Evolutionary conservation across 2,797 vertebrate species (phyloP).

Genomic region (Vireo griseus): DNA sequence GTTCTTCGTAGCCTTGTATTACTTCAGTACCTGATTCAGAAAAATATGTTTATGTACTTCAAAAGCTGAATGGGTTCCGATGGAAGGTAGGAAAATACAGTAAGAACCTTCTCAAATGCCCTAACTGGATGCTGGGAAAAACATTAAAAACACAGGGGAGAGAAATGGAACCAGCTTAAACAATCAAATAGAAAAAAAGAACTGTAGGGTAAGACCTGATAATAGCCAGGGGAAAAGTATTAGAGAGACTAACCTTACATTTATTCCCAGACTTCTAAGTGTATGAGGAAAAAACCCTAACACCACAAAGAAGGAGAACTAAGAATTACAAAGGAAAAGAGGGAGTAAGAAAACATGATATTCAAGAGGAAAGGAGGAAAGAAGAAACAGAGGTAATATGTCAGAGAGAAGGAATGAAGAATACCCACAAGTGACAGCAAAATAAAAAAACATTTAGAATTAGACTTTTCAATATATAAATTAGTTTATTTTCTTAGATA

Average conservation of each 20-base stretch:
- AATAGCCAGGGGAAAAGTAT: accelerated
- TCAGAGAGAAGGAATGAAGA: neutral
- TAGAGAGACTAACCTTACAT: neutral
- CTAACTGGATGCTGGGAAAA: neutral
- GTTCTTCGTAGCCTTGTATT: neutral
- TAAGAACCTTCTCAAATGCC: neutral
- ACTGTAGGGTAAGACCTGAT: neutral
- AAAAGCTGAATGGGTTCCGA: neutral
- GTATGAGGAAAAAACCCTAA: neutral
- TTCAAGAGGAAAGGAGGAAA: neutral
- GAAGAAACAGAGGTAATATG: neutral
- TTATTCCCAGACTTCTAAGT: neutral
- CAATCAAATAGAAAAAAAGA: neutral
- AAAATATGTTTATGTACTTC: neutral
- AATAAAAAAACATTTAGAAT: neutral
- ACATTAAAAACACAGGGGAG: neutral
- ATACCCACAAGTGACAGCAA: neutral
- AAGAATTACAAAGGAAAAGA: neutral
- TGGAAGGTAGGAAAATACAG: neutral
- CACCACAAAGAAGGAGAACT: neutral
- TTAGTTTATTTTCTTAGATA: constrained; percentile 72
- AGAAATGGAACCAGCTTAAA: neutral
- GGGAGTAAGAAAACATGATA: neutral
- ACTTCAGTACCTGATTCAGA: neutral
- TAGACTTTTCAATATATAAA: constrained; percentile 60